Evolutionary conservation across 2,888 invertebrate species (phyloP), one percentile per base, ranked within the genome.

Genomic region (Pollenia angustigena): DNA sequence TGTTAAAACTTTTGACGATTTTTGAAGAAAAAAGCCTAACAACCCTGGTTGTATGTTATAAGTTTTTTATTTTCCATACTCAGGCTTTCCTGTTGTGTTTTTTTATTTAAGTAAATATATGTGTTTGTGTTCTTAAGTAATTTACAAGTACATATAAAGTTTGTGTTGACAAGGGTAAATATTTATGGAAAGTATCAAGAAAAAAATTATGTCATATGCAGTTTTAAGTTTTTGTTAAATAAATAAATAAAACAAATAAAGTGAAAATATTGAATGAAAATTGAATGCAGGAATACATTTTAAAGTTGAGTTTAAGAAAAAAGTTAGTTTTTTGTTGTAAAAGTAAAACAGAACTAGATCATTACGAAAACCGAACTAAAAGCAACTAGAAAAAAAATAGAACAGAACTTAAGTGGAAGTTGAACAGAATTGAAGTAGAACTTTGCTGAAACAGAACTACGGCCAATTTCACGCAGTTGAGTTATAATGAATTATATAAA

Each of bases 81-180:
- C 50, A 60, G 69, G 48, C 62, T 62, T 23, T 16, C 32, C 54
- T 69, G 58, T 72, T 23, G 18, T 76, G 64, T 8, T 52, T 52
- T 8, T n/a, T 16, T 14, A 1, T 52, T n/a, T 14, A 8, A 52
- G n/a, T 62, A 62, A 11, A 58, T 18, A 40, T 16, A 18, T 44
- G 50, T 54, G n/a, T 40, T 18, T 52, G 40, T 64, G 32, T 32
- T 6, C 16, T 42, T 23, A 32, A 64, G 68, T 32, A 80, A 23
- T 64, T 81, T 72, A 18, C 64, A 81, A 64, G 64, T 71, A 18
- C 18, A 18, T 18, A 82, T 80, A 84, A 72, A 74, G 74, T 81
- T 81, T 78, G 42, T 87, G 72, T 87, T 84, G 81, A 83, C 87
- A 81, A 81, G 81, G 72, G 60, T 81, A 84, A 84, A 87, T 81